phyloP scores from a whole-genome alignment of 2,113 vertebrate genomes.

The Notechis scutatus region DNA sequence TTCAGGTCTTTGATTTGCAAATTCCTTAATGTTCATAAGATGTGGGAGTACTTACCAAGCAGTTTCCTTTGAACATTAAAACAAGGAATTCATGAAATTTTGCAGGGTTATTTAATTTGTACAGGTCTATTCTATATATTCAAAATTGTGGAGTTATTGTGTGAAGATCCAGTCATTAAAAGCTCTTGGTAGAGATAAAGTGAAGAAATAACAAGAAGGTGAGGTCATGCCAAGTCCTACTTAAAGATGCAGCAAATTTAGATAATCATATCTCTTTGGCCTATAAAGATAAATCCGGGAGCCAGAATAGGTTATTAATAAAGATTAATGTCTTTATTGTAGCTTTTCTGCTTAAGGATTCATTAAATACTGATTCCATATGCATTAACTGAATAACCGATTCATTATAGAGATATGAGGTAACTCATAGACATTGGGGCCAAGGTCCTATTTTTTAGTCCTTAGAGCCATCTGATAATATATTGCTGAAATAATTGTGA shows the following conservation, averaged over 20 bases:
- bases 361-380: neutral
- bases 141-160: neutral
- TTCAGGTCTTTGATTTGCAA: neutral
- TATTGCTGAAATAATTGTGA: neutral
- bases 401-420: neutral
- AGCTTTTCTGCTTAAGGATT: neutral
- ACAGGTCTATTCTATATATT: neutral
- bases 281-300: neutral
- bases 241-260: neutral
- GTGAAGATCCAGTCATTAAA: neutral
- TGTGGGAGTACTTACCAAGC: neutral
- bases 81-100: neutral
- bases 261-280: neutral
- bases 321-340: neutral
- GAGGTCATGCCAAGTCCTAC: neutral
- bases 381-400: neutral
- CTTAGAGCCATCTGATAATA: neutral
- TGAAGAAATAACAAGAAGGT: neutral
- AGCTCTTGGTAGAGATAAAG: neutral
- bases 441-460: neutral
- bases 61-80: neutral
- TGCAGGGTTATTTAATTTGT: neutral
- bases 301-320: neutral
- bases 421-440: neutral
- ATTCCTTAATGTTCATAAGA: neutral